phyloP scores from a whole-genome alignment of 1,140 invertebrate genomes.

The Parasteatoda tepidariorum region DNA sequence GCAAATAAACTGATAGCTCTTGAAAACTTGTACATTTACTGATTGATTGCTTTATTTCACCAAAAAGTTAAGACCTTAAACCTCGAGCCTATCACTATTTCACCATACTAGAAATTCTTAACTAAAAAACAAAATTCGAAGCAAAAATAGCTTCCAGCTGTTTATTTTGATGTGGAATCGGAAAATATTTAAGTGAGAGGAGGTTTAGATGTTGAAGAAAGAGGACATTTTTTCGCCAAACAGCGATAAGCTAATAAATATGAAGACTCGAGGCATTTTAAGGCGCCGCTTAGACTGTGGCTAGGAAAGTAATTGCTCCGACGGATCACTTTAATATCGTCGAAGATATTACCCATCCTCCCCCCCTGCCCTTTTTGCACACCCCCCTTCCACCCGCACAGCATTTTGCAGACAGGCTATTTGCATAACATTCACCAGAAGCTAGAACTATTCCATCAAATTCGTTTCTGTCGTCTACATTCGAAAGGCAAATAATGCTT shows the following conservation, averaged over 20 bases:
- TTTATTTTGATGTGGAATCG: too few relatives aligned
- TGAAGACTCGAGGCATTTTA: not conserved
- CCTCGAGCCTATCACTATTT: too few relatives aligned
- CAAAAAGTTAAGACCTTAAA: too few relatives aligned
- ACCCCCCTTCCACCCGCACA: not conserved
- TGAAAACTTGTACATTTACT: too few relatives aligned
- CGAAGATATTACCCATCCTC: constrained; percentile 21
- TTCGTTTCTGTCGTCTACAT: not conserved
- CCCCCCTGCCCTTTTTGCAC: not conserved
- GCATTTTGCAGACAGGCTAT: not conserved
- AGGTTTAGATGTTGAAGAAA: too few relatives aligned
- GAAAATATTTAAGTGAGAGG: too few relatives aligned
- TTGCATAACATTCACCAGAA: constrained; percentile 31
- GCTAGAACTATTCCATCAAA: constrained; percentile 8
- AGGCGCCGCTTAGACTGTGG: constrained; percentile 46
- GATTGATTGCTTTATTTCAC: too few relatives aligned
- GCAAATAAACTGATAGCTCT: too few relatives aligned
- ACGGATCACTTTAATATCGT: constrained; percentile 53
- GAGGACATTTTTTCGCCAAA: constrained; percentile 35
- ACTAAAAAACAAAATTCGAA: too few relatives aligned
- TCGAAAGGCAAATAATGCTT: constrained; percentile 45
- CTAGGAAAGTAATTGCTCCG: constrained; percentile 51
- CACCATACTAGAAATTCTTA: too few relatives aligned
- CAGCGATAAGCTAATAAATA: constrained; percentile 42
- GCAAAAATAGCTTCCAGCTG: too few relatives aligned